Percentiles rank a stretch among this genome's conserved stretches.
phyloP scores from a whole-genome alignment of 2,113 vertebrate genomes.

The Meleagris gallopavo region DNA sequence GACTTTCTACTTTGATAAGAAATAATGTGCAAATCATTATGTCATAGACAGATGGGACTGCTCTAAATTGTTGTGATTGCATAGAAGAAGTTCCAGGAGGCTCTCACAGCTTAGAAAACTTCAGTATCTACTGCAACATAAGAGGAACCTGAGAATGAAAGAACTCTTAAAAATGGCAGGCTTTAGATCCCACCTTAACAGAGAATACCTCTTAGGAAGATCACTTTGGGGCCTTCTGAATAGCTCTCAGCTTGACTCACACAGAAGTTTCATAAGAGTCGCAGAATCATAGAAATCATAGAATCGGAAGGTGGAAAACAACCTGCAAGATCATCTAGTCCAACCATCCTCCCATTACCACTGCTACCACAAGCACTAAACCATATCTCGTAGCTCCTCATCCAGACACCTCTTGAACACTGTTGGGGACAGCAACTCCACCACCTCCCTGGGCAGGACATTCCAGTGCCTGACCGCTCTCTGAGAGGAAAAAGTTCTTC shows the following conservation, averaged over 20 bases:
- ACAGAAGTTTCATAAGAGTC: background rate
- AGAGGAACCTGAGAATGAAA: background rate
- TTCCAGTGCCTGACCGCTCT: too few relatives aligned
- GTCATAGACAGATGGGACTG: background rate
- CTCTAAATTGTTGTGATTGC: background rate
- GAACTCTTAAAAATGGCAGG: background rate
- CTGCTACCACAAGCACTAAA: too few relatives aligned
- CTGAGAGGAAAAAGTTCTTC: too few relatives aligned
- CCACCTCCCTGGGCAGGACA: too few relatives aligned
- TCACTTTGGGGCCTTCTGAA: background rate
- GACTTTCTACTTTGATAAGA: slow-evolving; percentile 19
- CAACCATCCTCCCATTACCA: too few relatives aligned
- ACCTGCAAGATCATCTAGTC: too few relatives aligned
- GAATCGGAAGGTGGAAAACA: too few relatives aligned
- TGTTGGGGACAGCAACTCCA: too few relatives aligned
- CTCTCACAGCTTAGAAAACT: background rate
- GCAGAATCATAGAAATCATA: too few relatives aligned
- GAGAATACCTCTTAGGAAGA: background rate
- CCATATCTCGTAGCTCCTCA: too few relatives aligned
- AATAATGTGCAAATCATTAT: slow-evolving; percentile 17
- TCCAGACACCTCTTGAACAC: too few relatives aligned
- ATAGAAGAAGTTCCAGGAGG: background rate
- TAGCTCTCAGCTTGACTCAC: background rate
- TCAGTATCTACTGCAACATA: background rate
- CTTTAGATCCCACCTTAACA: background rate